Evolutionary conservation across 2,113 vertebrate genomes (phyloP).

Genomic region (Pseudorhombus dupliciocellatus): DNA sequence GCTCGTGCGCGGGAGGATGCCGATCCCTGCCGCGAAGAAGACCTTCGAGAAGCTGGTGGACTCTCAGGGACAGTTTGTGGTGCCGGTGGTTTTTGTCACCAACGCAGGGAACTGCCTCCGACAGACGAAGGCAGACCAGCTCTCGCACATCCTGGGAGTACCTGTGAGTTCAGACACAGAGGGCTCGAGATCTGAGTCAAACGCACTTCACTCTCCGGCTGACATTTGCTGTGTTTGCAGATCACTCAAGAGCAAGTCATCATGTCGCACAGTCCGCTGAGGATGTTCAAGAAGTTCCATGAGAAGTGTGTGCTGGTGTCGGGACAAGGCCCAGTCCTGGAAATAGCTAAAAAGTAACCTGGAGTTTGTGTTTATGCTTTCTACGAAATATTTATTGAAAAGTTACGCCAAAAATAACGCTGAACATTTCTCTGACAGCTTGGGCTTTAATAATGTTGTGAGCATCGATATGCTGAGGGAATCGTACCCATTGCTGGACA

Average conservation of each 20-base stretch:
- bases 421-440: constrained; percentile 68
- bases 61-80: constrained; percentile 86
- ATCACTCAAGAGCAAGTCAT: constrained; percentile 89
- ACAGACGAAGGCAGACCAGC: constrained; percentile 90
- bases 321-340: constrained; percentile 90
- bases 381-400: not conserved
- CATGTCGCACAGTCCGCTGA: constrained; percentile 93
- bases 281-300: constrained; percentile 89
- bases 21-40: constrained; percentile 86
- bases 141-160: constrained; percentile 88
- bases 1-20: constrained; percentile 86
- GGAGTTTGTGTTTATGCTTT: not conserved
- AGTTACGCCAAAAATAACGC: not conserved
- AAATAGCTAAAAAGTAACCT: constrained; percentile 92
- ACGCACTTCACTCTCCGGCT: not conserved
- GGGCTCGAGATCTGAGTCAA: not conserved
- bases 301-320: constrained; percentile 91
- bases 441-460: constrained; percentile 88
- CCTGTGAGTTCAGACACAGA: constrained; percentile 79
- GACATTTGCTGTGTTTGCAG: constrained; percentile 69
- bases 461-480: constrained; percentile 88
- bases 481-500: constrained; percentile 88
- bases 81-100: constrained; percentile 93
- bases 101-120: constrained; percentile 91
- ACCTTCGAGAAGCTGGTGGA: constrained; percentile 89